Base-by-base conservation (phyloP, 64 coral and sea anemone genomes). In the Montipora capricornis region DNA sequence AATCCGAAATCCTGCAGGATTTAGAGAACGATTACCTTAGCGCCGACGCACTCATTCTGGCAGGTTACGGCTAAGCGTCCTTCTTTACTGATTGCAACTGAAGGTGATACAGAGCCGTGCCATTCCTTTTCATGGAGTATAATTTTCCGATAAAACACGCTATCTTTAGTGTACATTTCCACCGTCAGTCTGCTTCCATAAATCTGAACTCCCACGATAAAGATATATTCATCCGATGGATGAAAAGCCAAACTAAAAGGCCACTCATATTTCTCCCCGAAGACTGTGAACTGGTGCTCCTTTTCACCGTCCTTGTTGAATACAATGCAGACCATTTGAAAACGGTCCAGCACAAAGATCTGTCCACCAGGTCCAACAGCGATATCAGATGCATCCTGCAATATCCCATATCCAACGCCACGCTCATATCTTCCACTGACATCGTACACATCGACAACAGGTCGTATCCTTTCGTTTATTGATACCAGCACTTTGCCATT, bases 41-140 rank as follows among this genome's bases (percentile, higher is more conserved):
- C 29, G 29, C 29, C 29, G 29, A 37, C 29, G 29, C 29, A 37
- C 29, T 37, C 29, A 37, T 37, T 37, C 29, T 37, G 29, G 29
- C 29, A 37, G 29, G 37, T 37, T 37, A 90, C 73, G 6, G 75
- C 88, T 68, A 90, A 49, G 12, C 73, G 88, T 9, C 88, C 88
- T 26, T 71, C 51, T 0, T 14, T 44, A 37, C 37, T 37, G 37
- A 37, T 37, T 37, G 37, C 37, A 37, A 37, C 37, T 37, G 37
- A 37, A 37, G 22, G 88, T 90, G 14, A 80, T 59, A 12, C 37
- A 37, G 37, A 37, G 37, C 37, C 37, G 37, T 37, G 61, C 73
- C 15, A 83, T 70, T 50, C 89, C n/a, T 74, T 74, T 81, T 92
- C 64, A 75, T 83, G 49, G n/a, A 92, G 52, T 17, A 22, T 24